Evolutionary conservation across 2,888 invertebrate genomes (phyloP).

Genomic region (Caenorhabditis sp.): DNA sequence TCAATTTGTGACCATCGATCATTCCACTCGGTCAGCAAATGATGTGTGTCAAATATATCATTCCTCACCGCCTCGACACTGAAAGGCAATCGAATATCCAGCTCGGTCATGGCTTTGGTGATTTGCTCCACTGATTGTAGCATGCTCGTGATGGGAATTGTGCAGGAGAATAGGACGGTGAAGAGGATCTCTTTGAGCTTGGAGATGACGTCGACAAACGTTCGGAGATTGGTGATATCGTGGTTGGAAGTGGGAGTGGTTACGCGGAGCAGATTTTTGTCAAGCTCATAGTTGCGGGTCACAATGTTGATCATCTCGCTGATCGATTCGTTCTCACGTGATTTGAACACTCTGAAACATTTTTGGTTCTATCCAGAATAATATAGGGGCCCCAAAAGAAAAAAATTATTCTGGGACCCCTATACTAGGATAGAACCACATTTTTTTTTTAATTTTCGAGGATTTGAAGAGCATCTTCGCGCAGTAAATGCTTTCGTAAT

Average conservation of each 20-base stretch:
- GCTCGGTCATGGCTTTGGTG: constrained; percentile 24
- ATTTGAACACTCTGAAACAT: constrained; percentile 42
- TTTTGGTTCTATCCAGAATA: background rate
- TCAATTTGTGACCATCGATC: constrained; percentile 34
- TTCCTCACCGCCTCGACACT: background rate
- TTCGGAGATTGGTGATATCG: constrained; percentile 22
- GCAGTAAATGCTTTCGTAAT: too few relatives aligned
- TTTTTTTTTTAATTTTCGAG: too few relatives aligned
- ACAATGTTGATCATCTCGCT: constrained; percentile 49
- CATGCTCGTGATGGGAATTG: constrained; percentile 41
- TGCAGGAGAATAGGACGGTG: constrained; percentile 28
- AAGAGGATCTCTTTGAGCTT: constrained; percentile 43
- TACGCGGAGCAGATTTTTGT: constrained; percentile 29
- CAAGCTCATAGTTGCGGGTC: constrained; percentile 46
- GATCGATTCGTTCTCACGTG: constrained; percentile 40
- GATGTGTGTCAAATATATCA: constrained; percentile 44
- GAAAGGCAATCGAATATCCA: constrained; percentile 43
- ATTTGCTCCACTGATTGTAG: constrained; percentile 35
- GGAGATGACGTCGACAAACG: constrained; percentile 36
- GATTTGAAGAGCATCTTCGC: too few relatives aligned
- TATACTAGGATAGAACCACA: too few relatives aligned
- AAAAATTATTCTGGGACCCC: too few relatives aligned
- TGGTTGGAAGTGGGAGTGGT: constrained; percentile 25
- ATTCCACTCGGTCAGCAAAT: constrained; percentile 43
- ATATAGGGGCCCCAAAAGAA: too few relatives aligned